Percentiles rank a stretch among this genome's conserved stretches.
These are phyloP conservation scores for Odontothrips loti DNA, from an alignment of 2,888 invertebrate genomes.

Conservation along the genomic window DNA sequence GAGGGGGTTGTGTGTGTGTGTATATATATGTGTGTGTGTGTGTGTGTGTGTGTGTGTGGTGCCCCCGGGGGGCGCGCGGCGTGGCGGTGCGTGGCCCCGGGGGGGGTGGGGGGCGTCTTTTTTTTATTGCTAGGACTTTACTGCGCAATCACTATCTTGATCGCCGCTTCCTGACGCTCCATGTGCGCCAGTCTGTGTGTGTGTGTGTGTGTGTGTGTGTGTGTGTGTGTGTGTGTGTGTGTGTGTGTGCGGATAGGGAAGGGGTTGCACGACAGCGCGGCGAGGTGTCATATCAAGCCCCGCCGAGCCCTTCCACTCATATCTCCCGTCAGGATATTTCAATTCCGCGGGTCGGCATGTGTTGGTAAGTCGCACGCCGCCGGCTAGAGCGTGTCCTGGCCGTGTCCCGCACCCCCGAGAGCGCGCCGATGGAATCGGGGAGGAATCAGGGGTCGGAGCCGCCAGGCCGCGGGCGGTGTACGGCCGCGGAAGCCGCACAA, in stretches of 20 bases:
- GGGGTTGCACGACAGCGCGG: neutral
- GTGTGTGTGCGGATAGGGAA: too few relatives aligned
- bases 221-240: too few relatives aligned
- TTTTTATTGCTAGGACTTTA: neutral
- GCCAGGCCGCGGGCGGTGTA: too few relatives aligned
- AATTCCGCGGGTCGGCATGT: neutral
- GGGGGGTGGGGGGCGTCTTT: neutral
- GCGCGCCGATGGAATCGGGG: too few relatives aligned
- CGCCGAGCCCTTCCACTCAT: neutral
- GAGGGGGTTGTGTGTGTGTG: neutral
- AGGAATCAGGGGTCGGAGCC: too few relatives aligned
- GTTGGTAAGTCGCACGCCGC: too few relatives aligned
- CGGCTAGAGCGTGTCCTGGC: neutral
- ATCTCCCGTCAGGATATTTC: neutral
- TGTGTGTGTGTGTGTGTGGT: neutral
- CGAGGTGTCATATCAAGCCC: neutral
- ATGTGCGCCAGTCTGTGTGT: neutral
- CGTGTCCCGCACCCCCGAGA: neutral
- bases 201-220: too few relatives aligned
- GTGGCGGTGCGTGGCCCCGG: neutral
- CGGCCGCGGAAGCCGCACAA: too few relatives aligned
- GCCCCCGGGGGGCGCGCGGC: neutral
- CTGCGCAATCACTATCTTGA: conserved; percentile 21
- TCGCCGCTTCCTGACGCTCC: conserved; percentile 8
- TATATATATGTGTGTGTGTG: neutral